Base-by-base conservation (phyloP, 2,797 vertebrate genomes). In the Chelmon rostratus region DNA sequence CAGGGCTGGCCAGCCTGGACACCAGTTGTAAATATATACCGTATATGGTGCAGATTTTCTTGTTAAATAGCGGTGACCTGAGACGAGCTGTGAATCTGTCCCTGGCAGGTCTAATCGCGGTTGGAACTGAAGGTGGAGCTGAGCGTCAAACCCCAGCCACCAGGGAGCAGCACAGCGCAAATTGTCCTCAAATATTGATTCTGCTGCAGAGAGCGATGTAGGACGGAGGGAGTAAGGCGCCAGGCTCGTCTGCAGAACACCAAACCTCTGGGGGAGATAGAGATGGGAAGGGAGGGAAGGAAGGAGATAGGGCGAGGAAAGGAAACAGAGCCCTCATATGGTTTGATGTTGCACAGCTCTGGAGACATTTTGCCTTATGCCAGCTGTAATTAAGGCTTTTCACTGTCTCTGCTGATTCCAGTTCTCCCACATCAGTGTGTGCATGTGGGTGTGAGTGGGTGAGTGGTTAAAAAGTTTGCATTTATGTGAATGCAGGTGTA, bases 181-280 rank as follows among this genome's bases (percentile, higher is more conserved):
- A 93, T 86, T 90, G 91, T 93, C 89, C 90, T 94, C 91, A 91
- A 93, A 93, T 93, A 94, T 94, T 90, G 90, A 94, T 93, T 93
- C 77, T 93, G 85, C 76, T 85, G 91, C 88, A 88, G 82, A 92
- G 84, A 92, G 70, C 67, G 53, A 68, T 88, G 81, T 84, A 85
- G 90, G 89, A 83, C 7, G 40, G 76, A 70, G 73, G 70, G 78
- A 82, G 78, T 62, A 44, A 87, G 86, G 86, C 76, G 58, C 86
- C 88, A 78, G 83, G 83, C 88, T 91, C 89, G 90, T 89, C 90
- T 85, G 77, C 85, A 81, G 81, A 88, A 88, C 87, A 86, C 31
- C 8, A 76, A 87, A 73, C 77, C 89, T 91, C 90, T 68, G 15
- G 67, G 56, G 78, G 19, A 33, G 59, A 23, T 42, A 56, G 28